These are phyloP conservation scores for Otolemur crassicaudatus DNA, from an alignment of 2,797 vertebrate genomes.

Conservation along the genomic window DNA sequence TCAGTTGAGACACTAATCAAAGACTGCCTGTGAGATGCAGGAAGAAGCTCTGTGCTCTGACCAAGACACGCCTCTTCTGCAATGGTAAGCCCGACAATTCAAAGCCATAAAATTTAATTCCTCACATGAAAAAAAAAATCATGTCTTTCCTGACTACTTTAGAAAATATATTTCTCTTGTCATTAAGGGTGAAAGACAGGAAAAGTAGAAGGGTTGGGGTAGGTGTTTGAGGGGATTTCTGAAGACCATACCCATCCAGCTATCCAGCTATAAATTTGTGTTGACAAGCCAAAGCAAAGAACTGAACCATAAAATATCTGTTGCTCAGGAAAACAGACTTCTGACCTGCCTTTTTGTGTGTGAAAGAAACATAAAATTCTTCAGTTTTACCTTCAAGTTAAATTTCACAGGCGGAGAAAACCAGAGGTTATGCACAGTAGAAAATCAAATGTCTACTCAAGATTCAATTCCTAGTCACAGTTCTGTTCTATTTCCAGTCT, in stretches of 20 bases:
- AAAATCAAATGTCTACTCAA: background rate
- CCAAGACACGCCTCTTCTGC: background rate
- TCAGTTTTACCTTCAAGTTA: background rate
- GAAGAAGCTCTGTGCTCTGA: background rate
- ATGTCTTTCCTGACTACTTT: background rate
- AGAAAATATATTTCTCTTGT: background rate
- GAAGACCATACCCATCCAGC: background rate
- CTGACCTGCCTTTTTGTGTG: background rate
- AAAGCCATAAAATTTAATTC: background rate
- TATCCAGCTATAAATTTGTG: background rate
- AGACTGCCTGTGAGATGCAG: background rate
- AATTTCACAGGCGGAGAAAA: background rate
- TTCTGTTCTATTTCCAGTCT: background rate
- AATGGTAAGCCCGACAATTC: background rate
- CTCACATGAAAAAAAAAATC: background rate
- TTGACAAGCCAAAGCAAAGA: background rate
- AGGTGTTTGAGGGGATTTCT: background rate
- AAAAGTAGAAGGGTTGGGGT: background rate
- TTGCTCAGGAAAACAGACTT: background rate
- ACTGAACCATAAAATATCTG: background rate
- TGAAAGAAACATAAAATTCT: background rate
- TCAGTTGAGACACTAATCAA: background rate
- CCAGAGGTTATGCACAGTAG: background rate
- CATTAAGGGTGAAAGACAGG: background rate
- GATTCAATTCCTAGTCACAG: background rate